Evolutionary conservation across 30 jellyfish, hydroid and myxozoan genomes (phyloP).

Genomic region (Pelagia noctiluca): DNA sequence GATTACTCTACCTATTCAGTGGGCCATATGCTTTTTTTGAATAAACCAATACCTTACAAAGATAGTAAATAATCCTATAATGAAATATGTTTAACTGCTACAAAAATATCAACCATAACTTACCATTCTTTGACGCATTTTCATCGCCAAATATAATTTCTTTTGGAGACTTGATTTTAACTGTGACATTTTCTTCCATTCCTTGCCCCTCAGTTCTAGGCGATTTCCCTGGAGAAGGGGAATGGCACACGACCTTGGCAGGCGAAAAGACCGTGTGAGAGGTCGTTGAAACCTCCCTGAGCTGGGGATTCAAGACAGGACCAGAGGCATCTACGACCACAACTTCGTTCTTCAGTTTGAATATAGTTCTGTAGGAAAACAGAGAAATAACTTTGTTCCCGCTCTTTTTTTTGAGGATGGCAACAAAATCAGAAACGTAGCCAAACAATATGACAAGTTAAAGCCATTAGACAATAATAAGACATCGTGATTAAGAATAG

Average conservation of each 20-base stretch:
- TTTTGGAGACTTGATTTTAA: constrained; percentile 57
- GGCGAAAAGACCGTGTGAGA: constrained; percentile 68
- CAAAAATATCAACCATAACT: neutral
- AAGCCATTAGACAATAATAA: too few relatives aligned
- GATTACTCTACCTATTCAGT: too few relatives aligned
- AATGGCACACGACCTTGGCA: constrained; percentile 70
- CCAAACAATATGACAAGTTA: too few relatives aligned
- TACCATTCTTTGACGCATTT: constrained; percentile 28
- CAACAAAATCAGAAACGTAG: too few relatives aligned
- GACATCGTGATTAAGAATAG: too few relatives aligned
- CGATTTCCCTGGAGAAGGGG: constrained; percentile 70
- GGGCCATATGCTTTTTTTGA: too few relatives aligned
- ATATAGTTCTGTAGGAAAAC: too few relatives aligned
- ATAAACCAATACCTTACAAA: too few relatives aligned
- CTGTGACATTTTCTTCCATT: neutral
- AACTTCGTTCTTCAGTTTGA: constrained; percentile 44
- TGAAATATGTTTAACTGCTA: neutral
- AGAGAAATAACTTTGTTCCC: neutral
- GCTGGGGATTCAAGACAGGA: constrained; percentile 37
- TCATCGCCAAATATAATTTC: constrained; percentile 21
- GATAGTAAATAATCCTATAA: neutral
- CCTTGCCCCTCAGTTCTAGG: neutral
- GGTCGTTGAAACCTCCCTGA: constrained; percentile 61
- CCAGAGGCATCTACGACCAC: constrained; percentile 76
- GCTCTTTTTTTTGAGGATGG: too few relatives aligned